Conservation (phyloP, 1,140 invertebrate genomes). For the Penaeus japonicus region DNA sequence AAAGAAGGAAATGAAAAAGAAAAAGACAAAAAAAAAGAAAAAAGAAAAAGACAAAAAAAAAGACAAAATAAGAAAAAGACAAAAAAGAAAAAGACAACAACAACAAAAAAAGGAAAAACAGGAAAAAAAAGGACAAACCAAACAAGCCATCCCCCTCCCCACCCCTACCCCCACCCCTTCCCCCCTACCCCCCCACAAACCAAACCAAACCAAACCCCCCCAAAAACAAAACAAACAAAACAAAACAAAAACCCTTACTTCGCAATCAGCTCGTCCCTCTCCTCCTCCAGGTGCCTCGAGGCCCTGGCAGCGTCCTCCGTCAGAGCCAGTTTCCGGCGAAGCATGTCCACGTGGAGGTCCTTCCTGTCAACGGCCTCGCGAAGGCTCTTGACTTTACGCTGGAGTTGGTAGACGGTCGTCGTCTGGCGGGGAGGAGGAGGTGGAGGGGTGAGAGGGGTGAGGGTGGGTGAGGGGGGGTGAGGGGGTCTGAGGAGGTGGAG, state of each 20-base stretch:
- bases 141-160: no score
- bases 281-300: slow-evolving; percentile 42
- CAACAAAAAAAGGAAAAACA: no score
- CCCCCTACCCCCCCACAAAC: background rate
- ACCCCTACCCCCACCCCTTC: background rate
- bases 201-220: background rate
- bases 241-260: background rate
- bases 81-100: no score
- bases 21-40: no score
- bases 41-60: no score
- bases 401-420: slow-evolving; percentile 83
- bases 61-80: no score
- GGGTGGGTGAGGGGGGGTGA: background rate
- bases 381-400: slow-evolving; percentile 79
- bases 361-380: slow-evolving; percentile 89
- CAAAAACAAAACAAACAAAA: background rate
- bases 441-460: no score
- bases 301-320: slow-evolving; percentile 72
- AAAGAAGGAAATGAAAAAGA: no score
- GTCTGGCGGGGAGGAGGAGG: slow-evolving; percentile 68
- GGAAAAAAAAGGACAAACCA: no score
- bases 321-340: slow-evolving; percentile 80
- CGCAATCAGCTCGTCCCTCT: slow-evolving; percentile 43
- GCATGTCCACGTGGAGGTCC: slow-evolving; percentile 87
- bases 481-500: background rate